Evolutionary conservation across 2,113 vertebrate species (phyloP).

Genomic region (Peromyscus polionotus): DNA sequence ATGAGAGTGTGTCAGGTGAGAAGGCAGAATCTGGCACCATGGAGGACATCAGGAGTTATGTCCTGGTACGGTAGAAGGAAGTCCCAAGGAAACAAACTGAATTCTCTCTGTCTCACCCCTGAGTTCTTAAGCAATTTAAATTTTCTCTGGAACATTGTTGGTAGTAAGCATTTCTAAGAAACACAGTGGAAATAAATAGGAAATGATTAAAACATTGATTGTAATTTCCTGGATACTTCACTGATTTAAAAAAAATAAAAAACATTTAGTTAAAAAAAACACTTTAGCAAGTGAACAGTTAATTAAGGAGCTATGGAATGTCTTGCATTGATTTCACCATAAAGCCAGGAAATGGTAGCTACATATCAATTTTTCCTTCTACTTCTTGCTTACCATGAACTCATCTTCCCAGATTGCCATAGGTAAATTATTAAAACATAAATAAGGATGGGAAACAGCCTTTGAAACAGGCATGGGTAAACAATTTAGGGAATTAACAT

Average conservation of each 20-base stretch:
- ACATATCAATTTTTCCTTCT: constrained; percentile 52
- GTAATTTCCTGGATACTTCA: constrained; percentile 71
- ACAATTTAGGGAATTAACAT: constrained; percentile 71
- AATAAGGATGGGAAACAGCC: constrained; percentile 55
- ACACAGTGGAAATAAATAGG: constrained; percentile 69
- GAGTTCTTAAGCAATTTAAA: constrained; percentile 69
- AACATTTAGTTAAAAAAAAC: constrained; percentile 71
- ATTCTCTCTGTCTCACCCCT: constrained; percentile 33
- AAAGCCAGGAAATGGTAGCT: constrained; percentile 71
- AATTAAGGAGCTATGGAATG: constrained; percentile 72
- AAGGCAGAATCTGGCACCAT: background rate
- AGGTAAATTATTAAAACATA: constrained; percentile 55
- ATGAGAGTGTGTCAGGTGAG: background rate
- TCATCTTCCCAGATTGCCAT: background rate
- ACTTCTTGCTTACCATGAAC: constrained; percentile 52
- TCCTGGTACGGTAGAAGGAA: background rate
- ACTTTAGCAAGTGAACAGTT: constrained; percentile 71
- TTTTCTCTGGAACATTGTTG: constrained; percentile 67
- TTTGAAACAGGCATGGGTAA: constrained; percentile 53
- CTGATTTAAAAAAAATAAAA: constrained; percentile 69
- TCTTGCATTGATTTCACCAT: constrained; percentile 74
- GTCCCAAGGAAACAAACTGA: constrained; percentile 41
- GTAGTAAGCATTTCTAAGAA: constrained; percentile 64
- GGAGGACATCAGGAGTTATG: background rate
- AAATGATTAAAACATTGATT: constrained; percentile 80